Conservation (phyloP, 2,888 invertebrate species). For the Polydrusus tereticollis region DNA sequence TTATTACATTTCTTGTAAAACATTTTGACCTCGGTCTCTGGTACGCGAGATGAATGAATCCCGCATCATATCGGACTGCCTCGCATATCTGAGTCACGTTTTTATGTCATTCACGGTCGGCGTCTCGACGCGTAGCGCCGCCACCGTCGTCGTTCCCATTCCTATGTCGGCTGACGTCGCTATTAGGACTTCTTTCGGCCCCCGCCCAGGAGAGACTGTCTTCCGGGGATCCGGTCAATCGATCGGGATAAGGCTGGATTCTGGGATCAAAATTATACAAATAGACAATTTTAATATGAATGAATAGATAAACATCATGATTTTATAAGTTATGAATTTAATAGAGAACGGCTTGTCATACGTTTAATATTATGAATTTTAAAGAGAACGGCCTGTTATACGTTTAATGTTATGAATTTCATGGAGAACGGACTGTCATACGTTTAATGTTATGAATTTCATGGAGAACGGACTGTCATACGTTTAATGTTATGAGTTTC, state of each 20-base stretch:
- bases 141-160: constrained; percentile 8
- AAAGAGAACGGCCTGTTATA: too few species aligned
- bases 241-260: constrained; percentile 11
- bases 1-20: background rate
- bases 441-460: background rate
- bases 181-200: background rate
- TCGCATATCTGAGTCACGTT: constrained; percentile 20
- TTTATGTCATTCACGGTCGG: constrained; percentile 29
- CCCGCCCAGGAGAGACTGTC: constrained; percentile 1
- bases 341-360: background rate
- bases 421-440: background rate
- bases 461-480: too few species aligned
- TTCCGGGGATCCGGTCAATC: constrained; percentile 12
- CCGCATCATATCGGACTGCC: constrained; percentile 8
- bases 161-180: constrained; percentile 5
- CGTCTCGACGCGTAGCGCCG: background rate
- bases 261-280: too few species aligned
- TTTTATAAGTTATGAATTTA: background rate
- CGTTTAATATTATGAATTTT: background rate
- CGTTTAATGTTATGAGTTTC: too few species aligned
- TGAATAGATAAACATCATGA: background rate
- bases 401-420: too few species aligned
- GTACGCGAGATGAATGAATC: constrained; percentile 19
- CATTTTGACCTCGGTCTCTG: background rate
- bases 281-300: too few species aligned